phyloP scores from a whole-genome alignment of 2,797 vertebrate genomes.

The Sebastes hubbsi region DNA sequence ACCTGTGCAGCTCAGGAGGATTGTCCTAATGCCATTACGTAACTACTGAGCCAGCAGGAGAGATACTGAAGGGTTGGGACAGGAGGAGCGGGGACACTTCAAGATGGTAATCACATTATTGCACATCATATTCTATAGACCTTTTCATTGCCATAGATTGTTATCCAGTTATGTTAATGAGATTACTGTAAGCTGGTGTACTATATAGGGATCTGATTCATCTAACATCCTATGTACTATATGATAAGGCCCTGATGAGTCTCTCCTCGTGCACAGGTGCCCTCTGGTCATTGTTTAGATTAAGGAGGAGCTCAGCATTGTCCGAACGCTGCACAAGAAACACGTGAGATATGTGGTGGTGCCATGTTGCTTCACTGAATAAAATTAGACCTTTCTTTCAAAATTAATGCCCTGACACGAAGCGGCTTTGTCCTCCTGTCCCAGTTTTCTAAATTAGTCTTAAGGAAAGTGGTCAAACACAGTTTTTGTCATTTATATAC shows the following conservation, averaged over 20 bases:
- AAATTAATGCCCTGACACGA: neutral
- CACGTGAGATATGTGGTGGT: neutral
- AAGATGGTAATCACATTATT: conserved; percentile 53
- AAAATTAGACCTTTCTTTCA: neutral
- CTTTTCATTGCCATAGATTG: neutral
- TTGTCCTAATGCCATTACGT: conserved; percentile 79
- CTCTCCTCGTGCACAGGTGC: neutral
- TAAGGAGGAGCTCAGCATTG: no score
- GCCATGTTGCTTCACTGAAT: neutral
- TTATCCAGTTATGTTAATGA: conserved; percentile 41
- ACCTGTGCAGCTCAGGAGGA: conserved; percentile 67
- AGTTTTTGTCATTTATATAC: neutral
- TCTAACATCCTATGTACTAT: neutral
- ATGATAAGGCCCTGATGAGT: conserved; percentile 2
- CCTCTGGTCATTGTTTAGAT: neutral
- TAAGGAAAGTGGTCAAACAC: neutral
- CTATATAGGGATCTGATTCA: conserved; percentile 15
- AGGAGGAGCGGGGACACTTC: conserved; percentile 16
- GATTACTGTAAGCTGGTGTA: conserved; percentile 57
- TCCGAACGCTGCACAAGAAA: neutral
- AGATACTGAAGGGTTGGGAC: conserved; percentile 24
- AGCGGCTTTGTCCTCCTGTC: neutral
- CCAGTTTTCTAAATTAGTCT: neutral
- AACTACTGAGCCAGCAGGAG: conserved; percentile 69
- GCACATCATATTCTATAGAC: neutral